These are phyloP conservation scores for crab-eating macaque (Macaca fascicularis) DNA, from an alignment of 2,113 vertebrate genomes.

Conservation along the genomic window T2T-MFA8v1.1 NC_088377.1:89244501-89245000, in stretches of 20 bases:
- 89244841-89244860: neutral
- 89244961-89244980: neutral
- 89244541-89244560: neutral
- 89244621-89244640: neutral
- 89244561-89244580: neutral
- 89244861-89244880: neutral
- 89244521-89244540: neutral
- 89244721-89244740: neutral
- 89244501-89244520: neutral
- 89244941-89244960: neutral
- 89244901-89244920: constrained; percentile 14
- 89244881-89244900: constrained; percentile 15
- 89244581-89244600: neutral
- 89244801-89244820: constrained; percentile 10
- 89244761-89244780: neutral
- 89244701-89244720: neutral
- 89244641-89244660: neutral
- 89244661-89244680: neutral
- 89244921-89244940: neutral
- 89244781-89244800: neutral
- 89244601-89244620: neutral
- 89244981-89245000: neutral
- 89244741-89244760: neutral
- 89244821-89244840: neutral
- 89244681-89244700: neutral